phyloP scores from a whole-genome alignment of 2,888 invertebrate species.

The Epistrophe grossulariae region DNA sequence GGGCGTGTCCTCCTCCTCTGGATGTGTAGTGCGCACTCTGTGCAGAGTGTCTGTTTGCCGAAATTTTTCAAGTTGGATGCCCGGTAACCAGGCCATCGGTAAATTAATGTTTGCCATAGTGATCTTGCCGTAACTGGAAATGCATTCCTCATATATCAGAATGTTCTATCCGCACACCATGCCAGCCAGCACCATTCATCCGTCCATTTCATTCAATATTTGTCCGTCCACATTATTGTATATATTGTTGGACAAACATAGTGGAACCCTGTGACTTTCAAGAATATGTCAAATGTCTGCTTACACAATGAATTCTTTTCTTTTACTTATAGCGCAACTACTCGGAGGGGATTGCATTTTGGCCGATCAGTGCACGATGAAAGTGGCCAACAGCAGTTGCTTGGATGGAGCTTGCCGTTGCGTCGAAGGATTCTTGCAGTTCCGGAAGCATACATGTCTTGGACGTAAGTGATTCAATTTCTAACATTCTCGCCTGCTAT shows the following conservation, averaged over 20 bases:
- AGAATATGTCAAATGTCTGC: constrained; percentile 69
- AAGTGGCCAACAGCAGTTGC: constrained; percentile 94
- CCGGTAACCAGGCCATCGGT: constrained; percentile 57
- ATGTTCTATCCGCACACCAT: constrained; percentile 31
- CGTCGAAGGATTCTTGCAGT: constrained; percentile 92
- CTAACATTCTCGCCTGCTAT: constrained; percentile 41
- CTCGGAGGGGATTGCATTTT: constrained; percentile 93
- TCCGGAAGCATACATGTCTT: constrained; percentile 94
- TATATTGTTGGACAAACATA: constrained; percentile 67
- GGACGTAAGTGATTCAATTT: constrained; percentile 89
- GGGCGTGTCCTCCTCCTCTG: constrained; percentile 63
- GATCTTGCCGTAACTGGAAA: constrained; percentile 58
- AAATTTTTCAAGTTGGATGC: constrained; percentile 49
- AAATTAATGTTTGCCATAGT: constrained; percentile 52
- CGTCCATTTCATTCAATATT: constrained; percentile 70
- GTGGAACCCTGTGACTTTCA: constrained; percentile 66
- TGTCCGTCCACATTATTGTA: constrained; percentile 39
- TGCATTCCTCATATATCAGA: constrained; percentile 59
- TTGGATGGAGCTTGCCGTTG: constrained; percentile 93
- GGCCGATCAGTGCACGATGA: constrained; percentile 93
- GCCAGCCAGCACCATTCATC: constrained; percentile 39
- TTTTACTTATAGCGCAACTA: constrained; percentile 88
- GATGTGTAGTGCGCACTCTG: neutral
- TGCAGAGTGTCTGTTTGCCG: constrained; percentile 9
- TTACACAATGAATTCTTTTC: constrained; percentile 54